Base-by-base conservation (phyloP, 2,888 invertebrate genomes). In the Dryobota labecula region DNA sequence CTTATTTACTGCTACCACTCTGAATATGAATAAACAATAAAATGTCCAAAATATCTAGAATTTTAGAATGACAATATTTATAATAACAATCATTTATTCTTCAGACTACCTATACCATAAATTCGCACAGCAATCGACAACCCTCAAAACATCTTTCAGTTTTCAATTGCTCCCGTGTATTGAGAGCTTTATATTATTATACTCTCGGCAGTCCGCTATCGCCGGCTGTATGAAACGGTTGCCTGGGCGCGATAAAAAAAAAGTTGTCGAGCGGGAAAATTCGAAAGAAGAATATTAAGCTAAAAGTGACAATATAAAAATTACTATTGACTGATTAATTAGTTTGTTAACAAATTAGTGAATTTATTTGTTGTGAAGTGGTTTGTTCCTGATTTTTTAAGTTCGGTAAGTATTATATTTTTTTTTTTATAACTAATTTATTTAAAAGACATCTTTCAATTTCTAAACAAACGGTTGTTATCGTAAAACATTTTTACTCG, bases 161-260 rank as follows among this genome's bases (percentile, higher is more conserved):
- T 30, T 24, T 27, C 53, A 61, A 36, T n/a, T 13, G 7, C 2
- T 9, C n/a, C 15, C 18, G 47, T 73, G 57, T 56, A 36, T 15
- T 9, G 20, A 63, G 51, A 69, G 77, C 80, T 76, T 70, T 61
- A 65, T 51, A 33, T 49, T 38, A 2, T 6, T 33, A 6, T 33
- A 6, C 13, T 70, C 33, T 73, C 51, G 51, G 27, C 84, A 83
- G 83, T 83, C 20, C 53, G 81, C 43, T 70, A 65, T 71, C 66
- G 72, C 61, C 41, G 76, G 81, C 76, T 73, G 82, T 69, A 51
- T 61, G 53, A 33, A 69, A 33, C 76, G 75, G 84, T 62, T 69
- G 72, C 51, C 38, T 72, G 61, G 49, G 58, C 61, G 70, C 58
- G 63, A 58, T 43, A 38, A 27, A 49, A 76, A 51, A 72, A 73